Evolutionary conservation across 2,888 invertebrate genomes (phyloP), one percentile per base, ranked within the genome.

Genomic region (Harpagoxenus sublaevis): DNA sequence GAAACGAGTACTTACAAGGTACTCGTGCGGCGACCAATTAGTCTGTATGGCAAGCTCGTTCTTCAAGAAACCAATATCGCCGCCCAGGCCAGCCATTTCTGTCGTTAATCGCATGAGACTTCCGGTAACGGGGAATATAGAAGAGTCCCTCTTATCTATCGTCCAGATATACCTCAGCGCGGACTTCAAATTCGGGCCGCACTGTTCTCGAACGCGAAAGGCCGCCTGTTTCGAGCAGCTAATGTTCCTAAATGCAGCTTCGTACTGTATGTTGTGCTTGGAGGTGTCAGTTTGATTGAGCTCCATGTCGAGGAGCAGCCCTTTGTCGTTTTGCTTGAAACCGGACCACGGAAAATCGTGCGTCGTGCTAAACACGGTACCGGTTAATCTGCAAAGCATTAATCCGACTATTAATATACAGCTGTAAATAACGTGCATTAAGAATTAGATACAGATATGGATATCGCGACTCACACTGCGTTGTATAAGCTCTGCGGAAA

Each of bases 171-270:
- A 98, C 85, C 98, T 97, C 55, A 99, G 90, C 3, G 98, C 96
- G 0, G 99, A 99, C 95, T 99, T 99, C 92, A 99, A 96, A 85
- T 97, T 97, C 57, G 98, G 98, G 0, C 99, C 99, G 84, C 97
- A 96, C 93, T 98, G 97, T 95, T 99, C 98, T 8, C 99, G 96
- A 31, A 99, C 97, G 78, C 96, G 96, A 95, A 99, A 99, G 60
- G 98, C 96, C 5, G 97, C 96, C 65, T 96, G 96, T 89, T 97
- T 97, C 89, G 96, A 97, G 15, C 98, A 96, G 10, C 97, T 96
- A 6, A 98, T 96, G 90, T 99, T 97, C 88, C 99, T 96, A 94
- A 98, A 97, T 3, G 97, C 96, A 0, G 97, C 98, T 95, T 99
- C 99, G 97, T 98, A 99, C 93, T 98, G 98, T 78, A 99, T 93